phyloP scores from a whole-genome alignment of 2,888 invertebrate genomes.

The Thereva nobilitata region DNA sequence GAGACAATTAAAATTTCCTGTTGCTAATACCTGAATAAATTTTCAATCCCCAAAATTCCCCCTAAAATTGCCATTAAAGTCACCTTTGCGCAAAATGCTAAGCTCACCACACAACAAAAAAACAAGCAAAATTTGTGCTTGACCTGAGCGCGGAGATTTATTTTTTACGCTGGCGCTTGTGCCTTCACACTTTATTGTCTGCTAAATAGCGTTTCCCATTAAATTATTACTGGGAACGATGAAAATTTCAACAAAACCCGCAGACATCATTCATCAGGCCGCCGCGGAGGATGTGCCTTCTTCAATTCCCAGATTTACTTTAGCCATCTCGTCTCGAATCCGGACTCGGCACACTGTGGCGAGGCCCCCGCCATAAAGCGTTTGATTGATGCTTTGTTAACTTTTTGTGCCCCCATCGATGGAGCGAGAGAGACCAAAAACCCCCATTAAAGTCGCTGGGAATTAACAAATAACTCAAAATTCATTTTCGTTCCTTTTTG shows the following conservation, averaged over 20 bases:
- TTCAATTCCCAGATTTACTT: slow-evolving; percentile 4
- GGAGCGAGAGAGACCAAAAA: not conserved
- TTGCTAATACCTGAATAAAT: no score
- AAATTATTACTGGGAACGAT: slow-evolving; percentile 13
- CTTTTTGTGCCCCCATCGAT: slow-evolving; percentile 4
- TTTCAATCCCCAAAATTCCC: no score
- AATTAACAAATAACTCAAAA: slow-evolving; percentile 1
- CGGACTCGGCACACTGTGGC: not conserved
- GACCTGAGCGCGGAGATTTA: not conserved
- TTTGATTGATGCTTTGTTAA: slow-evolving; percentile 30
- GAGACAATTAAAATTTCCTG: no score
- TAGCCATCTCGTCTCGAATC: not conserved
- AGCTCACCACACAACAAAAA: no score
- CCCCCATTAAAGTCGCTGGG: slow-evolving; percentile 1
- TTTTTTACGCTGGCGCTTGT: slow-evolving; percentile 12
- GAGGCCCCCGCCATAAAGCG: slow-evolving; percentile 6
- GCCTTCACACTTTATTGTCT: not conserved
- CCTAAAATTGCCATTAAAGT: no score
- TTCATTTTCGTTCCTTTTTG: not conserved
- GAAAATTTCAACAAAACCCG: slow-evolving; percentile 4
- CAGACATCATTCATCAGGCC: slow-evolving; percentile 9
- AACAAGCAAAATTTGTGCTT: not conserved
- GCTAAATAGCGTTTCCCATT: not conserved
- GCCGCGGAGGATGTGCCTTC: not conserved
- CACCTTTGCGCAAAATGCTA: no score